A percentile compares a stretch with the other conserved stretches of the same genome.
Evolutionary conservation across 2,797 vertebrate species (phyloP).

Genomic region (Peromyscus nudipes): DNA sequence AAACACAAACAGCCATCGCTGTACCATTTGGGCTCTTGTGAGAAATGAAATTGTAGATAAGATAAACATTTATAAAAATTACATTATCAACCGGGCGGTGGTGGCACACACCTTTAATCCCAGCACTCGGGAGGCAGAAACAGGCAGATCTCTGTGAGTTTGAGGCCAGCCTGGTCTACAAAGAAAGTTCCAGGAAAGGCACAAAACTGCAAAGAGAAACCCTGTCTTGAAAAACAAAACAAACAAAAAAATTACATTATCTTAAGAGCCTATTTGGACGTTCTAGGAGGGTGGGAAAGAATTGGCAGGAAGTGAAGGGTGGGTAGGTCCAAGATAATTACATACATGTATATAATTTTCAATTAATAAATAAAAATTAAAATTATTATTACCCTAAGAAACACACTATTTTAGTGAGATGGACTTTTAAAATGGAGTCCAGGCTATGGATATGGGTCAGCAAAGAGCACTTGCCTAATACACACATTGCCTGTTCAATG

Average conservation of each 20-base stretch:
- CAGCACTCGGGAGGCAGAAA: too few relatives aligned
- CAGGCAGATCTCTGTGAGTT: too few relatives aligned
- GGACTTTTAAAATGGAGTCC: not conserved
- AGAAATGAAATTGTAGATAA: not conserved
- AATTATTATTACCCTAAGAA: not conserved
- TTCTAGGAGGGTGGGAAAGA: not conserved
- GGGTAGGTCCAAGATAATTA: not conserved
- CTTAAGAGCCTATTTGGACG: not conserved
- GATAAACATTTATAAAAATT: not conserved
- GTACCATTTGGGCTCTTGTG: not conserved
- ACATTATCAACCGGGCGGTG: not conserved
- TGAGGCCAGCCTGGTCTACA: too few relatives aligned
- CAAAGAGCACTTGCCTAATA: not conserved
- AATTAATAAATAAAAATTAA: not conserved
- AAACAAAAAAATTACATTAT: constrained; percentile 2
- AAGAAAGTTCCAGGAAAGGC: too few relatives aligned
- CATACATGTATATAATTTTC: not conserved
- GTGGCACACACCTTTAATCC: too few relatives aligned
- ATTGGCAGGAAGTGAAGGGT: not conserved
- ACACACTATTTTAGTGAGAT: constrained; percentile 2
- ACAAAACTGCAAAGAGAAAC: too few relatives aligned
- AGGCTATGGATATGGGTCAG: not conserved
- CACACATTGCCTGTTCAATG: too few relatives aligned
- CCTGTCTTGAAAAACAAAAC: too few relatives aligned
- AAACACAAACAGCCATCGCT: constrained; percentile 3